phyloP scores from a whole-genome alignment of 1,140 invertebrate genomes.

The Lasaia peninsularis region DNA sequence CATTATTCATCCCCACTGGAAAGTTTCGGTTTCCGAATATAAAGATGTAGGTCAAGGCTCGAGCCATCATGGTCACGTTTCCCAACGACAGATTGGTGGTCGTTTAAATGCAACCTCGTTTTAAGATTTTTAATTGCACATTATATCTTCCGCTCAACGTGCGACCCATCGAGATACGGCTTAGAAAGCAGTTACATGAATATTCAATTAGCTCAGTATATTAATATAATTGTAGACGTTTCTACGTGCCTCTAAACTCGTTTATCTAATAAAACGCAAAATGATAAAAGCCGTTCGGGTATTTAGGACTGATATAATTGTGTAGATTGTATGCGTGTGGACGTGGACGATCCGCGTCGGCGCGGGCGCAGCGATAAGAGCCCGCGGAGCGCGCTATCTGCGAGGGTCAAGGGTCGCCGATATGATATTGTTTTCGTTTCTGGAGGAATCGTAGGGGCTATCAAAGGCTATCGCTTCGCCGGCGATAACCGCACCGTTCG shows the following conservation, averaged over 20 bases:
- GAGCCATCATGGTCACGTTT: slow-evolving; percentile 22
- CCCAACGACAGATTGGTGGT: slow-evolving; percentile 26
- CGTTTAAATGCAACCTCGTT: slow-evolving; percentile 55
- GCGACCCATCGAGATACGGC: slow-evolving; percentile 3
- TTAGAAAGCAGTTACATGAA: background rate
- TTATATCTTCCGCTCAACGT: slow-evolving; percentile 31
- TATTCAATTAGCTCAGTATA: slow-evolving; percentile 2
- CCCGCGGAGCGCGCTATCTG: slow-evolving; percentile 26
- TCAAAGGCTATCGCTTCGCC: slow-evolving; percentile 24
- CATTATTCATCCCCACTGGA: slow-evolving; percentile 54
- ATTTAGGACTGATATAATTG: background rate
- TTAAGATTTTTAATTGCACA: slow-evolving; percentile 44
- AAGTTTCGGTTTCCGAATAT: slow-evolving; percentile 57
- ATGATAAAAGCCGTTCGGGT: background rate
- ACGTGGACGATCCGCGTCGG: background rate
- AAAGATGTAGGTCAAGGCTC: slow-evolving; percentile 57
- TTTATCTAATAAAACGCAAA: background rate
- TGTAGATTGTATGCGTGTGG: background rate
- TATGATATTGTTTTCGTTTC: slow-evolving; percentile 31
- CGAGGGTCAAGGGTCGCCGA: slow-evolving; percentile 30
- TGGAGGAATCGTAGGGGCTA: slow-evolving; percentile 26
- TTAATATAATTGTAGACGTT: background rate
- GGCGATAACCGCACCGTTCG: slow-evolving; percentile 16
- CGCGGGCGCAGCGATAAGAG: slow-evolving; percentile 21
- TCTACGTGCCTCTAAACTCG: background rate